Conservation (phyloP, 2,888 invertebrate species). For the Camponotus fellah region DNA sequence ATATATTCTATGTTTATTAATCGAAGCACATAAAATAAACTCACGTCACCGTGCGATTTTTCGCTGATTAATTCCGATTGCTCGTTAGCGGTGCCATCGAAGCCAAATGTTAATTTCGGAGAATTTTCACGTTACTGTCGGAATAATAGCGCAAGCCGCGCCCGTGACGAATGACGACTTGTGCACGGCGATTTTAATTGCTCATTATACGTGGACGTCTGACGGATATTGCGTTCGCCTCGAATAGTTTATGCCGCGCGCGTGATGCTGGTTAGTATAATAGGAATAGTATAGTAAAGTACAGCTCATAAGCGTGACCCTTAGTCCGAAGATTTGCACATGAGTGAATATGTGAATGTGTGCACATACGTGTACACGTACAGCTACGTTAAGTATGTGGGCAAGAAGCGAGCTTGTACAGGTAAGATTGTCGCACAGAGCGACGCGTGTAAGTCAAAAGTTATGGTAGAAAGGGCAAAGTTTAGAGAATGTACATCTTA, state of each 20-base stretch:
- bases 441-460: slow-evolving; percentile 15
- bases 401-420: slow-evolving; percentile 59
- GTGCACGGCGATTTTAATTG: slow-evolving; percentile 44
- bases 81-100: slow-evolving; percentile 27
- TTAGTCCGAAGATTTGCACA: slow-evolving; percentile 49
- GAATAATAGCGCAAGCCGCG: slow-evolving; percentile 39
- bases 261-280: slow-evolving; percentile 57
- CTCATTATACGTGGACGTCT: slow-evolving; percentile 48
- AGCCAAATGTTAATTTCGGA: slow-evolving; percentile 45
- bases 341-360: slow-evolving; percentile 42
- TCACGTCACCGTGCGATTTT: background rate
- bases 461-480: slow-evolving; percentile 23
- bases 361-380: slow-evolving; percentile 55
- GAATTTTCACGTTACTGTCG: slow-evolving; percentile 20
- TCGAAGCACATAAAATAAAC: background rate
- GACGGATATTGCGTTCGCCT: slow-evolving; percentile 48
- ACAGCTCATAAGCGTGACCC: slow-evolving; percentile 68
- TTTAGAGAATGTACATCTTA: slow-evolving; percentile 48
- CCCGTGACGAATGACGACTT: slow-evolving; percentile 43
- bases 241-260: background rate
- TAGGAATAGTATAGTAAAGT: slow-evolving; percentile 1
- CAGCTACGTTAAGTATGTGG: slow-evolving; percentile 48
- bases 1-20: slow-evolving; percentile 37
- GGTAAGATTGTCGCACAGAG: slow-evolving; percentile 52
- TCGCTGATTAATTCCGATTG: slow-evolving; percentile 45